phyloP scores from a whole-genome alignment of 2,888 invertebrate genomes.

The Creontiades dilutus region DNA sequence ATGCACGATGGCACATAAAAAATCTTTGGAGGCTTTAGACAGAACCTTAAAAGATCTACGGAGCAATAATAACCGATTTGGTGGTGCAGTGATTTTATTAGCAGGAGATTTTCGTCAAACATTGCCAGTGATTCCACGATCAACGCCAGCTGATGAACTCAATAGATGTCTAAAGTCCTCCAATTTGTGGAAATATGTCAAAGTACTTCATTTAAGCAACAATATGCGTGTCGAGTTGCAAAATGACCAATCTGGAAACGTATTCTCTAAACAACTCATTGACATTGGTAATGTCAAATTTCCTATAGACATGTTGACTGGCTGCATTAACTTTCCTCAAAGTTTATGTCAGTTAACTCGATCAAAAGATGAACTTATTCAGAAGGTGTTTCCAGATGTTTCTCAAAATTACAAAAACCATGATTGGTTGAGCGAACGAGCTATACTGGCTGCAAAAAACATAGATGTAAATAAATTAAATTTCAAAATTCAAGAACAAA shows the following conservation, averaged over 20 bases:
- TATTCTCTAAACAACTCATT: too few species aligned
- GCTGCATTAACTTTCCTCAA: conserved; percentile 76
- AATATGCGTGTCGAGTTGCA: too few species aligned
- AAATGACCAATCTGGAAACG: too few species aligned
- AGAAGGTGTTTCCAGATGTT: too few species aligned
- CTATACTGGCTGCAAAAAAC: too few species aligned
- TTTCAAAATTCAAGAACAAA: too few species aligned
- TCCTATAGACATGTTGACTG: conserved; percentile 75
- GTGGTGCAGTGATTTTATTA: too few species aligned
- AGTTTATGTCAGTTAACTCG: conserved; percentile 76
- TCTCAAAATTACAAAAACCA: too few species aligned
- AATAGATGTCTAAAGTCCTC: conserved; percentile 73
- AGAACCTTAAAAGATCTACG: conserved; percentile 8
- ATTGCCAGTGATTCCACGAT: conserved; percentile 73
- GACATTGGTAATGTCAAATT: conserved; percentile 77
- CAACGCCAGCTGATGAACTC: conserved; percentile 74
- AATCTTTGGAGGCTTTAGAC: conserved; percentile 10
- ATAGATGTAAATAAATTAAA: too few species aligned
- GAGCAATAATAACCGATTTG: too few species aligned
- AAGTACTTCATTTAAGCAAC: too few species aligned
- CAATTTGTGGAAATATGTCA: conserved; percentile 72
- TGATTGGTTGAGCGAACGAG: too few species aligned
- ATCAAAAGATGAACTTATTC: conserved; percentile 75
- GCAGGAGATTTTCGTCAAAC: conserved; percentile 73
- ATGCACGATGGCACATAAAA: conserved; percentile 40